Base-by-base conservation (phyloP, 2,888 invertebrate species). In the Melolontha melolontha region DNA sequence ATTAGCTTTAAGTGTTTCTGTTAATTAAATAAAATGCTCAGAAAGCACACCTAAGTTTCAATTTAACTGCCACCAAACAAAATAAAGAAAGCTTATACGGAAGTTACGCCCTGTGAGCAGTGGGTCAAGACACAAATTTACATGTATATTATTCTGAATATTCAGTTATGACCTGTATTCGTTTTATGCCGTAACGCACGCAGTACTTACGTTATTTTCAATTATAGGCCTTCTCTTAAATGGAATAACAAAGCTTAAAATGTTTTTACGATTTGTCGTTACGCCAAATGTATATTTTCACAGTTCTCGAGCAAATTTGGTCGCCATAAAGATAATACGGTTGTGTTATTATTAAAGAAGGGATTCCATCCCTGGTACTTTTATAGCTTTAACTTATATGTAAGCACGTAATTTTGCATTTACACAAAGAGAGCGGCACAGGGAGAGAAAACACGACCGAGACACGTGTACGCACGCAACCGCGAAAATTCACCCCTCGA, bases 321-420 rank as follows among this genome's bases (percentile, higher is more conserved):
- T 34, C 14, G n/a, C 34, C 7, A 52, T 52, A 52, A 29, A 52
- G 51, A 52, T 52, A 52, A 52, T 52, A 34, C 12, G 34, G 14
- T 29, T 14, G 14, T 52, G 34, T 52, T 52, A 34, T 52, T 52
- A 52, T 52, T 52, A 52, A 52, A 52, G 51, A 52, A 52, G 51
- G 51, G 51, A 52, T 52, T 29, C 51, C 34, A 34, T 52, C 12
- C 51, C 49, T 12, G 51, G 27, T 51, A 29, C 29, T 34, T 34
- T 14, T 39, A 34, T 12, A 7, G 34, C 51, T 14, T 29, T 14
- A 14, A 7, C 6, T 51, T 29, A 27, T 11, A 14, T 12, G 11
- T 12, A 27, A 5, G 34, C 51, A 52, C 8, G 1, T 14, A 29
- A 27, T 1, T 1, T 22, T 49, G 22, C 44, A 44, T 34, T 34